phyloP scores from a whole-genome alignment of 2,797 vertebrate species.

The Geotria australis region DNA sequence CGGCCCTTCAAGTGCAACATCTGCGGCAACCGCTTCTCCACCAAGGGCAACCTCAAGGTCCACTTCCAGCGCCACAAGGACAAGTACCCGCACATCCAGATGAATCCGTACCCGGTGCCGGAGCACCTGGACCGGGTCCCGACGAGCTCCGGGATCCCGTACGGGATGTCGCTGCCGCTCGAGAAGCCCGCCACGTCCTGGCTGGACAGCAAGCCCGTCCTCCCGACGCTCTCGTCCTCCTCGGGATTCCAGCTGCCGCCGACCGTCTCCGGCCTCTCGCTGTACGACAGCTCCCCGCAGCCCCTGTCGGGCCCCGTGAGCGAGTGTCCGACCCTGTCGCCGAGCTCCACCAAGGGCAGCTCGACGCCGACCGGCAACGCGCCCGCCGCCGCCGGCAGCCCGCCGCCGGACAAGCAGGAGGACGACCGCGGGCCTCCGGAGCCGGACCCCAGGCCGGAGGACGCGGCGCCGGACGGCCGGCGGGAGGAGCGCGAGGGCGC shows the following conservation, averaged over 20 bases:
- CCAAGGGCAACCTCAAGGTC: conserved; percentile 94
- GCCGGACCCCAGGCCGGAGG: neutral
- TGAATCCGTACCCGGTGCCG: conserved; percentile 97
- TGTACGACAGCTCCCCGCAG: conserved; percentile 40
- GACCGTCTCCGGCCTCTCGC: conserved; percentile 33
- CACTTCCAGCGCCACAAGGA: conserved; percentile 99
- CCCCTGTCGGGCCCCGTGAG: neutral
- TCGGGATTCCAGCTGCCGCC: conserved; percentile 67
- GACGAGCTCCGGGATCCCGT: conserved; percentile 91
- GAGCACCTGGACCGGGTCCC: conserved; percentile 98
- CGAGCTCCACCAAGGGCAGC: neutral
- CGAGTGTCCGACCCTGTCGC: neutral
- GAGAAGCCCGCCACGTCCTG: conserved; percentile 94
- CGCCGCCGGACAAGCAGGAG: neutral
- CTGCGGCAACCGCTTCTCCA: conserved; percentile 96
- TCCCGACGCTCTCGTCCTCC: conserved; percentile 49
- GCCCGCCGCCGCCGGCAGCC: neutral
- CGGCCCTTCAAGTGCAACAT: conserved; percentile 97
- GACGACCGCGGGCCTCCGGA: neutral
- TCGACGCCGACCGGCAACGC: neutral
- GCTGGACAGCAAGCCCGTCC: conserved; percentile 84
- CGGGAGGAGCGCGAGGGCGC: neutral
- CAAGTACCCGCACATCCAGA: conserved; percentile 97
- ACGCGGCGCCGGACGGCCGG: neutral
- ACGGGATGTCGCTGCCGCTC: conserved; percentile 86